Base-by-base conservation (phyloP, 2,888 invertebrate genomes). In the Meiosimyza platycephala region DNA sequence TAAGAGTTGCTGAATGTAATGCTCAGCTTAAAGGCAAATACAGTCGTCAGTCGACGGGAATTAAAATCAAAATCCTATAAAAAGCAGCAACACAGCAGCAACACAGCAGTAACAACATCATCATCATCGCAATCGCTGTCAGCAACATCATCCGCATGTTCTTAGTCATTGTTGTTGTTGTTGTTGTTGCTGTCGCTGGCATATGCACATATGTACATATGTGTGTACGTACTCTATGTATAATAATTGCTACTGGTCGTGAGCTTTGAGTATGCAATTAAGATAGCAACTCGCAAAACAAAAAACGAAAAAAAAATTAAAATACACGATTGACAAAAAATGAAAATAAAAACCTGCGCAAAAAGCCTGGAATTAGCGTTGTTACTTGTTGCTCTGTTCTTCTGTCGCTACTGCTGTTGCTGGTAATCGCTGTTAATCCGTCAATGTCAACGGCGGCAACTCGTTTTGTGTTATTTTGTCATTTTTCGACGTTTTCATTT, bases 171-270 rank as follows among this genome's bases (percentile, higher is more conserved):
- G 57, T 28, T 57, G 22, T 18, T 16, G 6, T 55, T 18, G 55
- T 13, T 28, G 57, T 28, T 57, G 22, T 18, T 18, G 6, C 22
- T 18, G 57, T 13, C 12, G 57, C 57, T 57, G 28, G 1, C 9
- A 40, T 40, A 40, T 6, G 40, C 40, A 7, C 40, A 40, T 40
- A 40, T 40, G 7, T 6, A 7, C 40, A 40, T 40, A 40, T 40
- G 7, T 6, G 40, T 40, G 7, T 4, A 40, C 40, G 40, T 40
- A 40, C 40, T 40, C 40, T 40, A 40, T 40, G 40, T 67, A 55
- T 51, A 65, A 50, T 72, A 67, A 72, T 67, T 72, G 67, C 72
- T 72, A 62, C 66, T 57, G 67, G 47, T 66, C 66, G 67, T 67
- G 66, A 59, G 67, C 52, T 66, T 47, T 22, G 40, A 66, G 50